Conservation (phyloP, 2,113 vertebrate genomes). For the Asarcornis scutulata region DNA sequence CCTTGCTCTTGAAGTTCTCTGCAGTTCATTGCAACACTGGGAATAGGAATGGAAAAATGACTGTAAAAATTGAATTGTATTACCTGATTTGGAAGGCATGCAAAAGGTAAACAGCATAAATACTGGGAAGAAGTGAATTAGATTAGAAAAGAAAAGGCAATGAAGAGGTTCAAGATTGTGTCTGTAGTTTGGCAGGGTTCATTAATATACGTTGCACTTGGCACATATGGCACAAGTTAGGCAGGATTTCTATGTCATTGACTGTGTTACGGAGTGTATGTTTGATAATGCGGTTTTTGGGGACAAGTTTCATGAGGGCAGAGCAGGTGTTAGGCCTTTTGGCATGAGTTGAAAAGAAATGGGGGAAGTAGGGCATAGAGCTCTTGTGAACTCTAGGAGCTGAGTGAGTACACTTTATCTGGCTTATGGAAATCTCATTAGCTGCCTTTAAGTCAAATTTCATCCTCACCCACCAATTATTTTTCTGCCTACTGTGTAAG, state of each 20-base stretch:
- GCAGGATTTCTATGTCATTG: neutral
- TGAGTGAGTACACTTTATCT: slow-evolving; percentile 3
- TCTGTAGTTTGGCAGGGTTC: neutral
- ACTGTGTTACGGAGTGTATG: neutral
- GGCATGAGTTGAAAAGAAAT: neutral
- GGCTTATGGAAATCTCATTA: neutral
- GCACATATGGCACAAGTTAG: neutral
- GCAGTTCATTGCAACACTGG: neutral
- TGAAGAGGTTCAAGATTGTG: neutral
- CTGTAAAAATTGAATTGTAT: slow-evolving; percentile 41
- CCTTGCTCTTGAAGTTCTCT: neutral
- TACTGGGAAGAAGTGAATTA: neutral
- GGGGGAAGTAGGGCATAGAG: neutral
- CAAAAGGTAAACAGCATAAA: neutral
- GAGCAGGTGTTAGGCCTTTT: neutral
- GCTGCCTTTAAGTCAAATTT: neutral
- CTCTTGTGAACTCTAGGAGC: neutral
- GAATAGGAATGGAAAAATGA: neutral
- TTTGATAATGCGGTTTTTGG: neutral
- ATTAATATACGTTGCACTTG: neutral
- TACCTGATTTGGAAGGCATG: slow-evolving; percentile 2
- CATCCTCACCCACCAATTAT: fast-evolving
- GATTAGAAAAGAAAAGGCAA: neutral
- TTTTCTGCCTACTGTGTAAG: neutral
- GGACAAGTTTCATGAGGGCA: neutral